Evolutionary conservation across 2,888 invertebrate species (phyloP).

Genomic region (Bimastos eiseni): DNA sequence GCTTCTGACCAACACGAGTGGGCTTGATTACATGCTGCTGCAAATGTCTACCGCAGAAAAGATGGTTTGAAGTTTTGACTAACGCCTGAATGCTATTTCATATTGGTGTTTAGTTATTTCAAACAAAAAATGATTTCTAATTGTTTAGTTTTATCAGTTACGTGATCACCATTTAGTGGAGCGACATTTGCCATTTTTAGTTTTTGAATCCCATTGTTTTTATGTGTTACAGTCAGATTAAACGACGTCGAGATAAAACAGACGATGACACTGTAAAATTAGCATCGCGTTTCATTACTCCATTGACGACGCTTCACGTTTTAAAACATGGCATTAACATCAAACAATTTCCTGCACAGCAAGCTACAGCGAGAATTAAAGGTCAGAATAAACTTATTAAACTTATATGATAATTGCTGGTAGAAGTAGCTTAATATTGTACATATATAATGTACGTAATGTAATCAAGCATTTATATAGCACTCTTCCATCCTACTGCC

Average conservation of each 20-base stretch:
- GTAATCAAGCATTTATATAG: too few species aligned
- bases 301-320: not conserved
- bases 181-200: not conserved
- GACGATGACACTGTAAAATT: not conserved
- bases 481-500: too few species aligned
- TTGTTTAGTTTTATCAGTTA: not conserved
- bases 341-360: conserved; percentile 4
- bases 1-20: not conserved
- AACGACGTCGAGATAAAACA: not conserved
- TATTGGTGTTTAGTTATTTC: not conserved
- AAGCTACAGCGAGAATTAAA: conserved; percentile 25
- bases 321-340: conserved; percentile 6
- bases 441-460: too few species aligned
- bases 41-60: not conserved
- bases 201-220: not conserved
- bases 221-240: not conserved
- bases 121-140: not conserved
- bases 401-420: not conserved
- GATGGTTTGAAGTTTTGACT: not conserved
- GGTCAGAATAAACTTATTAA: not conserved
- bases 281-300: not conserved
- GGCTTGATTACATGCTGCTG: not conserved
- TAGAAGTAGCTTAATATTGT: too few species aligned
- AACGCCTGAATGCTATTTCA: not conserved
- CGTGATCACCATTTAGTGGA: not conserved